These are phyloP conservation scores for Chrysomela aeneicollis DNA, from an alignment of 2,888 invertebrate genomes.

Conservation along the genomic window DNA sequence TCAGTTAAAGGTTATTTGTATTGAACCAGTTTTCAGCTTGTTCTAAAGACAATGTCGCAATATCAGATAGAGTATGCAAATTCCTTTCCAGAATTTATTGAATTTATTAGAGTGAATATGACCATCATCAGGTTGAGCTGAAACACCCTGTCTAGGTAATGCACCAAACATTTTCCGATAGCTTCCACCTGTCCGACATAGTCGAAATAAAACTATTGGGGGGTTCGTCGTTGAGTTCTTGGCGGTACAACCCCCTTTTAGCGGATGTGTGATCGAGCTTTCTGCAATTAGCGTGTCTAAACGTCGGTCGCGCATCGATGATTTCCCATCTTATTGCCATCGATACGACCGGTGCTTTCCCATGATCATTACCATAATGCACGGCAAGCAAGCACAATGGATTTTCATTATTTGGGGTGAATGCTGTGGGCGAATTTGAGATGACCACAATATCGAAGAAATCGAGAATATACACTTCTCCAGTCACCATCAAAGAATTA, in stretches of 20 bases:
- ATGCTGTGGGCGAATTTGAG: too few relatives aligned
- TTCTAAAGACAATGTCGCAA: too few relatives aligned
- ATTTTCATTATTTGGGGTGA: not conserved
- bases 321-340: slow-evolving; percentile 27
- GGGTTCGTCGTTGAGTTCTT: slow-evolving; percentile 23
- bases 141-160: not conserved
- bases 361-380: slow-evolving; percentile 17
- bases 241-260: slow-evolving; percentile 23
- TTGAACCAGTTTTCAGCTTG: too few relatives aligned
- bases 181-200: slow-evolving; percentile 40
- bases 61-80: too few relatives aligned
- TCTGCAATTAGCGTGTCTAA: slow-evolving; percentile 53
- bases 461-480: too few relatives aligned
- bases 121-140: too few relatives aligned
- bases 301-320: slow-evolving; percentile 49
- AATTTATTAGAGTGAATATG: too few relatives aligned
- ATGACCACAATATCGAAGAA: too few relatives aligned
- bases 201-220: slow-evolving; percentile 19
- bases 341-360: slow-evolving; percentile 28
- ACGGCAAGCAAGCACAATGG: not conserved
- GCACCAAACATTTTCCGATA: slow-evolving; percentile 12
- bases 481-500: too few relatives aligned
- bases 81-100: too few relatives aligned
- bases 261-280: slow-evolving; percentile 44
- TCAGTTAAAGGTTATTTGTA: too few relatives aligned